Conservation (phyloP, 2,797 vertebrate genomes). For the Paramormyrops hopkinsi region DNA sequence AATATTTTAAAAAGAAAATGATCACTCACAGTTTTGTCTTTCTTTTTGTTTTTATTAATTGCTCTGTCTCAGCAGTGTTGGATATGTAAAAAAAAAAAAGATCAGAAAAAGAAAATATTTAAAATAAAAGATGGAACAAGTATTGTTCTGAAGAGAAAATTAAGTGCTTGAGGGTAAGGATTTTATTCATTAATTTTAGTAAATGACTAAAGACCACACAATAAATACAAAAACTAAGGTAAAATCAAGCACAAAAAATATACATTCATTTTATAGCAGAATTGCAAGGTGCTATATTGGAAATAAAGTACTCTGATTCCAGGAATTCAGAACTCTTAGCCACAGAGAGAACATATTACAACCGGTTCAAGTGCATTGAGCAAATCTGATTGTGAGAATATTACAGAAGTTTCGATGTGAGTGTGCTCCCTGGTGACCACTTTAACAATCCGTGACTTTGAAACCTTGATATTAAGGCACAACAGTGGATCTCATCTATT, state of each 20-base stretch:
- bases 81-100: background rate
- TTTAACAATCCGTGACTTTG: background rate
- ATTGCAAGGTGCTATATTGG: slow-evolving; percentile 28
- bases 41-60: slow-evolving; percentile 11
- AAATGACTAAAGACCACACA: slow-evolving; percentile 26
- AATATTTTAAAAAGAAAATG: background rate
- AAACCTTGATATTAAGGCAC: slow-evolving; percentile 15
- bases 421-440: background rate
- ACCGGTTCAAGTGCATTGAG: slow-evolving; percentile 41
- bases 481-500: background rate
- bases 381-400: slow-evolving; percentile 34
- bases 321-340: slow-evolving; percentile 31
- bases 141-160: slow-evolving; percentile 9
- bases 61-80: background rate
- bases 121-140: background rate
- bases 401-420: slow-evolving; percentile 24
- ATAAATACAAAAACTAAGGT: slow-evolving; percentile 58
- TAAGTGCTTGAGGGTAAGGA: slow-evolving; percentile 17
- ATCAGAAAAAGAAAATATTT: background rate
- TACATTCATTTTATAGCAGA: slow-evolving; percentile 37
- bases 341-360: slow-evolving; percentile 58
- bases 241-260: slow-evolving; percentile 33
- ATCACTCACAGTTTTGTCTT: background rate
- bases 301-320: slow-evolving; percentile 23
- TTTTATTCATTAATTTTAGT: slow-evolving; percentile 14